These are phyloP conservation scores for Amiota minor DNA, from an alignment of 2,888 invertebrate genomes.

Conservation along the genomic window DNA sequence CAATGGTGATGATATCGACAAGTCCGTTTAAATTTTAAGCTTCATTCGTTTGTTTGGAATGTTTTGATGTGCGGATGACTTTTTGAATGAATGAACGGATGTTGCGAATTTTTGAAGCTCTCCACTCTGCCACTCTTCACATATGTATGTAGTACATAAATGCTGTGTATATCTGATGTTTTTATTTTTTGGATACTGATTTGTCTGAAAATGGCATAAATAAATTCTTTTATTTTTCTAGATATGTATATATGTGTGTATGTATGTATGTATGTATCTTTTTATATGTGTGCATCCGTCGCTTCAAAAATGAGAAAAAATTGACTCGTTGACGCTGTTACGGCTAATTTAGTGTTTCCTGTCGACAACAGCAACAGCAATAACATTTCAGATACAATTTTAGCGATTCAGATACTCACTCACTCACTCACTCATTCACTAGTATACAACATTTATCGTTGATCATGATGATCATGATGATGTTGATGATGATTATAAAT, in stretches of 20 bases:
- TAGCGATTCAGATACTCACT: too few relatives aligned
- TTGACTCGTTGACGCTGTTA: slow-evolving; percentile 52
- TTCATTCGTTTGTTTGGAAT: too few relatives aligned
- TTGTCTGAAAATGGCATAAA: slow-evolving; percentile 51
- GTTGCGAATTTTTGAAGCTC: slow-evolving; percentile 55
- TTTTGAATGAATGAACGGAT: slow-evolving; percentile 50
- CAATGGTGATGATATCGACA: too few relatives aligned
- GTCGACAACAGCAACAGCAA: slow-evolving; percentile 59
- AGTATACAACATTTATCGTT: slow-evolving; percentile 37
- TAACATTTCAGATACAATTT: too few relatives aligned
- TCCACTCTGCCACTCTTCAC: too few relatives aligned
- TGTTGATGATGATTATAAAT: neutral
- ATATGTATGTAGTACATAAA: too few relatives aligned
- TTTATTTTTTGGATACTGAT: slow-evolving; percentile 51
- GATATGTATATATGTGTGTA: neutral
- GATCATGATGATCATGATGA: neutral
- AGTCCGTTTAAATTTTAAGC: too few relatives aligned
- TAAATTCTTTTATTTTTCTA: slow-evolving; percentile 28
- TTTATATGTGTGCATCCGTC: neutral
- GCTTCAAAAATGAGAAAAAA: slow-evolving; percentile 39
- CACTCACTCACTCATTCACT: too few relatives aligned
- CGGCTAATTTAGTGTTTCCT: slow-evolving; percentile 68
- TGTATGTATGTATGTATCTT: neutral
- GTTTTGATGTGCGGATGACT: slow-evolving; percentile 5
- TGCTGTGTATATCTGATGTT: slow-evolving; percentile 5